These are phyloP conservation scores for Indicator indicator DNA, from an alignment of 2,113 vertebrate species.

Conservation along the genomic window DNA sequence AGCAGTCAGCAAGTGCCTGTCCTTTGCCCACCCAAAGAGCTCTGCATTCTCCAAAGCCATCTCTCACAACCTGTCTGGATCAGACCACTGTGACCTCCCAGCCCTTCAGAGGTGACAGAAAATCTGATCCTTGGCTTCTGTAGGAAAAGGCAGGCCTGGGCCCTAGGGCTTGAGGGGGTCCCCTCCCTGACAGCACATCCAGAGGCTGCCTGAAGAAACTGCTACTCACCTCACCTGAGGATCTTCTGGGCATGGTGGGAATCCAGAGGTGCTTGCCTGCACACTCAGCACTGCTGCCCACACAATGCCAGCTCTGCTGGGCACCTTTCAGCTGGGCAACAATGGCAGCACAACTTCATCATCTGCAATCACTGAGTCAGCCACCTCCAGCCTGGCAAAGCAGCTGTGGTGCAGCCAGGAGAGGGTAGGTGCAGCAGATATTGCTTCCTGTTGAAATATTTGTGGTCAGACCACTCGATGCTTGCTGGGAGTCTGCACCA, in stretches of 20 bases:
- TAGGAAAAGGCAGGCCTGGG: neutral
- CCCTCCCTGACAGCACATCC: neutral
- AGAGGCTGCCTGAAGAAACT: neutral
- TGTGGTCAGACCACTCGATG: neutral
- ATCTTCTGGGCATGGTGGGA: neutral
- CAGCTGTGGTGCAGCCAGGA: neutral
- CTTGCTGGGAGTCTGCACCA: neutral
- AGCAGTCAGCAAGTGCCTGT: neutral
- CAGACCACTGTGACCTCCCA: accelerated
- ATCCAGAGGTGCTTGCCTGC: neutral
- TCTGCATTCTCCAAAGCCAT: neutral
- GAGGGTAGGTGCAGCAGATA: neutral
- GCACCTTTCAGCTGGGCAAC: neutral
- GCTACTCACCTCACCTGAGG: neutral
- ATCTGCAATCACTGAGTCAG: neutral
- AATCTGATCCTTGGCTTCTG: accelerated
- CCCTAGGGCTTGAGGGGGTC: accelerated
- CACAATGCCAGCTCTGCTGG: neutral
- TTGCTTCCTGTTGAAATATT: neutral
- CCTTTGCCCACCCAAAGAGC: neutral
- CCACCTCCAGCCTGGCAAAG: accelerated
- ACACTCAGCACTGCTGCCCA: accelerated
- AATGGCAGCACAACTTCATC: neutral
- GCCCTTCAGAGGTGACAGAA: neutral
- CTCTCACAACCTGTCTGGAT: neutral